Evolutionary conservation across 2,888 invertebrate species (phyloP).

Genomic region (Synergus umbraculus): DNA sequence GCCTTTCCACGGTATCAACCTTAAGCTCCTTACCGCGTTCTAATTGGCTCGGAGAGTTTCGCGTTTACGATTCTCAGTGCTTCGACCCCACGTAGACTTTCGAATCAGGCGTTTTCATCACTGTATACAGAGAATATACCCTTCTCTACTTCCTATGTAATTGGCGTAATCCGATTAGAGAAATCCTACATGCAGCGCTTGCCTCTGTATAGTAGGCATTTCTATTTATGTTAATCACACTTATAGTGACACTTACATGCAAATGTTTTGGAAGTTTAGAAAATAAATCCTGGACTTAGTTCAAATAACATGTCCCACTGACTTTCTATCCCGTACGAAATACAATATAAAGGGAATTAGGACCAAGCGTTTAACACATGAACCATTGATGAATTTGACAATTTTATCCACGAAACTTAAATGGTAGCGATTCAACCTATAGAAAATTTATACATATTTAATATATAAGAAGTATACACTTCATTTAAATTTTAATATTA

Average conservation of each 20-base stretch:
- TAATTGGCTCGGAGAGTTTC: slow-evolving; percentile 58
- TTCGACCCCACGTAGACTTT: slow-evolving; percentile 37
- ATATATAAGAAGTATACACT: too few relatives aligned
- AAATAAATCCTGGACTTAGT: slow-evolving; percentile 2
- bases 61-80: slow-evolving; percentile 42
- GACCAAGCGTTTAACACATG: not conserved
- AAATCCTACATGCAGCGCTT: slow-evolving; percentile 50
- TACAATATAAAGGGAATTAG: not conserved
- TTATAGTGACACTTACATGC: slow-evolving; percentile 32
- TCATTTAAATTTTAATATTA: too few relatives aligned
- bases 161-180: slow-evolving; percentile 63
- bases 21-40: slow-evolving; percentile 60
- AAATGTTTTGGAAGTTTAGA: slow-evolving; percentile 22
- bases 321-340: not conserved
- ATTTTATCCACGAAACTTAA: not conserved
- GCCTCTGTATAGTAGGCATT: slow-evolving; percentile 2
- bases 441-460: too few relatives aligned
- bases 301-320: not conserved
- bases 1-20: slow-evolving; percentile 46
- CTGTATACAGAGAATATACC: slow-evolving; percentile 7
- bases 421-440: not conserved
- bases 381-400: not conserved
- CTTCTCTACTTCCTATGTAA: slow-evolving; percentile 52
- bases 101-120: slow-evolving; percentile 38
- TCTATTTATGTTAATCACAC: slow-evolving; percentile 38